Evolutionary conservation across 2,797 vertebrate genomes (phyloP).

Genomic region (Momotus momota): DNA sequence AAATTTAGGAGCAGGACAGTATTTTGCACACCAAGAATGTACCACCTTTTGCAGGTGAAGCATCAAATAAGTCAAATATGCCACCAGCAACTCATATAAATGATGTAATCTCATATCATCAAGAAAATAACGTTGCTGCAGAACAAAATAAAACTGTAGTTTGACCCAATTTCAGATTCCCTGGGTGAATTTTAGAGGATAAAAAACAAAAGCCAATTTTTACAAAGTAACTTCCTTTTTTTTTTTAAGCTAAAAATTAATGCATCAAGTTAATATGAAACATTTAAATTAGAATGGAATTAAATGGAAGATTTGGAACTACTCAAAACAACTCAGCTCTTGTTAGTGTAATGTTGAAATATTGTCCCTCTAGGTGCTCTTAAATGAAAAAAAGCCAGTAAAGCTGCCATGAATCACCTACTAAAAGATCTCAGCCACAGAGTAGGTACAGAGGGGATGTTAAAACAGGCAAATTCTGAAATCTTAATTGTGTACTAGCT

Average conservation of each 20-base stretch:
- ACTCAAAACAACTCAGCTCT: not conserved
- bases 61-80: not conserved
- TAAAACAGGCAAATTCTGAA: not conserved
- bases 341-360: not conserved
- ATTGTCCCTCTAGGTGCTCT: not conserved
- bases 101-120: rapidly evolving
- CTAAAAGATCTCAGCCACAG: not conserved
- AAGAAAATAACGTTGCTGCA: not conserved
- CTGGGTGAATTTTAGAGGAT: not conserved
- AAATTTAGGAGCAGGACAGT: not conserved
- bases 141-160: not conserved
- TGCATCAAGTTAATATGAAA: not conserved
- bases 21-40: not conserved
- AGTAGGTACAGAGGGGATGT: not conserved
- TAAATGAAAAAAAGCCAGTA: not conserved
- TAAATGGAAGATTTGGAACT: not conserved
- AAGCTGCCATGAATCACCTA: not conserved
- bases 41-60: not conserved
- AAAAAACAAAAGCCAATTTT: not conserved
- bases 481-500: not conserved
- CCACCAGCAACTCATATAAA: not conserved
- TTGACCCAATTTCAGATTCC: not conserved
- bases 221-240: not conserved
- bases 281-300: not conserved
- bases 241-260: not conserved